phyloP scores from a whole-genome alignment of 2,797 vertebrate genomes.

The Tympanoctomys barrerae region DNA sequence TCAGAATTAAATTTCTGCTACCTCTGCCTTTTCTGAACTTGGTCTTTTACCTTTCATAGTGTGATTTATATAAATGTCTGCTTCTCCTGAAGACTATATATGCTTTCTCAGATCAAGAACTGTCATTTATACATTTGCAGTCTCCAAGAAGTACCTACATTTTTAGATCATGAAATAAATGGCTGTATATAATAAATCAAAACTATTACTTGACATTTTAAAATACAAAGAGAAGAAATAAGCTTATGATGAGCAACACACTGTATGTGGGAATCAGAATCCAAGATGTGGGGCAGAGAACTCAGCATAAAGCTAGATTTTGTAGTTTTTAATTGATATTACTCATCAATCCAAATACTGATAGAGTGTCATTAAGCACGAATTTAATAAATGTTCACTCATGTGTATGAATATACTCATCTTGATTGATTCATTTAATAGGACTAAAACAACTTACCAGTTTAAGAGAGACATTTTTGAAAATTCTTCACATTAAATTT shows the following conservation, averaged over 20 bases:
- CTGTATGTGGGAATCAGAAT: background rate
- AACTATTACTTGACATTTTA: conserved; percentile 18
- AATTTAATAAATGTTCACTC: background rate
- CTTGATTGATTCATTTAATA: background rate
- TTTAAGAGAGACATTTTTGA: background rate
- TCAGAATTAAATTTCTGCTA: background rate
- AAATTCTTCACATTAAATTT: conserved; percentile 25
- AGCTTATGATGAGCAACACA: background rate
- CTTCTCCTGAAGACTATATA: background rate
- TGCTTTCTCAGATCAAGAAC: background rate
- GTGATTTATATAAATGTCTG: background rate
- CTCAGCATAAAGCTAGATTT: background rate
- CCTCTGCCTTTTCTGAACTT: background rate
- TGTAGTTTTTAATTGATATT: background rate
- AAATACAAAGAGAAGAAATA: background rate
- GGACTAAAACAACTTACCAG: background rate
- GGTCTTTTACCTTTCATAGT: background rate
- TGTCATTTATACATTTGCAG: background rate
- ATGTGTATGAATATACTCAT: background rate
- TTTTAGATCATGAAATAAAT: background rate
- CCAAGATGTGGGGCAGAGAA: background rate
- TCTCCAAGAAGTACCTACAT: background rate
- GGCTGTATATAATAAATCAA: background rate
- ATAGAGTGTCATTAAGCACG: background rate
- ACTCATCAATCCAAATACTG: background rate